phyloP scores from a whole-genome alignment of 2,113 vertebrate species.

The Tricholaema leucomelas region DNA sequence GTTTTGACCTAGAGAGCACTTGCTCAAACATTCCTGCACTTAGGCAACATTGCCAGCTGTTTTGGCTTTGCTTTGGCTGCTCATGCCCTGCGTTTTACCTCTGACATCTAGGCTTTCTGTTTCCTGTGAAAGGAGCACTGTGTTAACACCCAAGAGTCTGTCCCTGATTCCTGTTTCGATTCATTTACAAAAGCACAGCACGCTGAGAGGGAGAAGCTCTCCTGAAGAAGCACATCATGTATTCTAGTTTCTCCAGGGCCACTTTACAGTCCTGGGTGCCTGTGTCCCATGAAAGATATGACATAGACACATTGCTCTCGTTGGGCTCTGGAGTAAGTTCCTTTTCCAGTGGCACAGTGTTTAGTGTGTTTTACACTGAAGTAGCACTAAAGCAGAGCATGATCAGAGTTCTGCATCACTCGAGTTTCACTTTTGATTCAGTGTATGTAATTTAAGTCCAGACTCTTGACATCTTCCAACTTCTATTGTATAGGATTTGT shows the following conservation, averaged over 20 bases:
- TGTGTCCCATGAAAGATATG: neutral
- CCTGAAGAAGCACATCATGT: neutral
- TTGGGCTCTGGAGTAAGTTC: neutral
- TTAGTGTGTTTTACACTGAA: neutral
- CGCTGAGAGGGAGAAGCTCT: neutral
- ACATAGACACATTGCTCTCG: neutral
- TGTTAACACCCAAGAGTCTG: neutral
- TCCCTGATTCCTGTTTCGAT: neutral
- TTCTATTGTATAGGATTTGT: neutral
- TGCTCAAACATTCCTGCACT: neutral
- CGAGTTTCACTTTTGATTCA: neutral
- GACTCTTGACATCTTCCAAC: neutral
- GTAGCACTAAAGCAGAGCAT: neutral
- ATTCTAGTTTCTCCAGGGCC: neutral
- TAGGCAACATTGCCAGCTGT: neutral
- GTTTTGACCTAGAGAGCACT: neutral
- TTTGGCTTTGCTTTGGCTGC: neutral
- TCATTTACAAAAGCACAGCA: neutral
- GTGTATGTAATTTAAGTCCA: neutral
- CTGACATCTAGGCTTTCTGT: neutral
- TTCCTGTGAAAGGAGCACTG: slow-evolving; percentile 2
- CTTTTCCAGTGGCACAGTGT: neutral
- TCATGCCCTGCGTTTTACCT: neutral
- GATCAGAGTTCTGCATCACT: neutral
- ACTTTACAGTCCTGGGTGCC: neutral